Conservation (phyloP, 2,113 vertebrate species). For the Salvelinus alpinus region DNA sequence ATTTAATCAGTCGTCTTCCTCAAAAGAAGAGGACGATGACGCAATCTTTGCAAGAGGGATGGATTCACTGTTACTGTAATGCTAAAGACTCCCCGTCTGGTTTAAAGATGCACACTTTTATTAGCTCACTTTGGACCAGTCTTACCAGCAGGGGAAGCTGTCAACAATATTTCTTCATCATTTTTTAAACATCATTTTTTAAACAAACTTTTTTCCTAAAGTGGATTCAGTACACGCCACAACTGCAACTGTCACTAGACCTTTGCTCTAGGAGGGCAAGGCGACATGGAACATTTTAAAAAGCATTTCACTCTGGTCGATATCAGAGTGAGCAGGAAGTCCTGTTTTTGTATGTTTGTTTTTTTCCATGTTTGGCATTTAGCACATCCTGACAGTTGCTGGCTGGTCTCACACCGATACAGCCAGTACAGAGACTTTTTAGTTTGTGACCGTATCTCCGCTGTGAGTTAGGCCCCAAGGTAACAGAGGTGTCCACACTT, state of each 20-base stretch:
- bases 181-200: no score
- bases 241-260: neutral
- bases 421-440: neutral
- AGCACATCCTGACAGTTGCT: constrained; percentile 3
- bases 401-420: neutral
- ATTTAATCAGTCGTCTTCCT: no score
- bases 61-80: no score
- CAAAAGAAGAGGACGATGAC: no score
- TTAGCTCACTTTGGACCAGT: no score
- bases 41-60: no score
- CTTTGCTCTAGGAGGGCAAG: neutral
- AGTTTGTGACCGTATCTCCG: constrained; percentile 10
- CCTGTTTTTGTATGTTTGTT: neutral
- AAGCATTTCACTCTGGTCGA: constrained; percentile 13
- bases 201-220: neutral
- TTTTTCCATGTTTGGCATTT: constrained; percentile 2
- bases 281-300: neutral
- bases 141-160: neutral
- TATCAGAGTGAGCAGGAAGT: constrained; percentile 17
- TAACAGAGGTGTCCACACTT: constrained; percentile 6
- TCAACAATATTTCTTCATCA: constrained; percentile 23
- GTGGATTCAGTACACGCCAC: neutral
- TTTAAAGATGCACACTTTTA: no score
- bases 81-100: no score
- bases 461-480: neutral